Percentiles rank a stretch among this genome's conserved stretches.
Evolutionary conservation across 2,113 vertebrate species (phyloP).

Genomic region (Cinclus mexicanus): DNA sequence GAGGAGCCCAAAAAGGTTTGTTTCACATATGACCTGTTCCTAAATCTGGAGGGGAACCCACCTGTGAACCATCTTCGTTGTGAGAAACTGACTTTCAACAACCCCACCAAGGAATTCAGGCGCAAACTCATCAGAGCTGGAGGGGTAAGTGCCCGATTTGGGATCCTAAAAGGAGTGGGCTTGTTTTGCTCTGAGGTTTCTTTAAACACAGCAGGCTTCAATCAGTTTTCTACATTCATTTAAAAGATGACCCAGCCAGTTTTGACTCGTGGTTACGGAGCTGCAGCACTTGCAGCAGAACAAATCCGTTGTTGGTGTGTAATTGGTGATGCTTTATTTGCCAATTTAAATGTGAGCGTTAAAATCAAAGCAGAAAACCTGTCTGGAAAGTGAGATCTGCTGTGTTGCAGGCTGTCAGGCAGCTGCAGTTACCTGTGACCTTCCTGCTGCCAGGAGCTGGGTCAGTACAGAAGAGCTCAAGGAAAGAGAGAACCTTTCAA

Average conservation of each 20-base stretch:
- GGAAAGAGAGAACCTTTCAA: background rate
- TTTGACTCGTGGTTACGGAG: background rate
- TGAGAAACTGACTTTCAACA: slow-evolving; percentile 99
- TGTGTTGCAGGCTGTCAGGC: background rate
- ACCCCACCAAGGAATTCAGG: slow-evolving; percentile 96
- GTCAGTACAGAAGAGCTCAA: background rate
- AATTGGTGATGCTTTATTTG: background rate
- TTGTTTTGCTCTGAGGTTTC: background rate
- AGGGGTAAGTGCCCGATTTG: slow-evolving; percentile 81
- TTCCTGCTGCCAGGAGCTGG: background rate
- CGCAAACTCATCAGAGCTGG: slow-evolving; percentile 94
- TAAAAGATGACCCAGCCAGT: background rate
- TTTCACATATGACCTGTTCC: slow-evolving; percentile 97
- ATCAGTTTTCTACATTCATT: background rate
- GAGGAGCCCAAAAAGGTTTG: slow-evolving; percentile 97
- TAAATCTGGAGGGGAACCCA: slow-evolving; percentile 97
- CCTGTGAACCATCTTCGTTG: slow-evolving; percentile 98
- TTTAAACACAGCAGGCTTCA: background rate
- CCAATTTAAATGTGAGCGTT: background rate
- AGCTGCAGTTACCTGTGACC: background rate
- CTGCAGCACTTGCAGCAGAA: background rate
- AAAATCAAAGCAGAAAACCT: background rate
- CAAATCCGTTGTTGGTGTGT: background rate
- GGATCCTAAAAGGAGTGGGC: background rate
- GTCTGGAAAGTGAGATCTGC: background rate